Percentiles rank a stretch among this genome's conserved stretches.
Evolutionary conservation across 2,113 vertebrate genomes (phyloP).

Genomic region (Pholis gunnellus): DNA sequence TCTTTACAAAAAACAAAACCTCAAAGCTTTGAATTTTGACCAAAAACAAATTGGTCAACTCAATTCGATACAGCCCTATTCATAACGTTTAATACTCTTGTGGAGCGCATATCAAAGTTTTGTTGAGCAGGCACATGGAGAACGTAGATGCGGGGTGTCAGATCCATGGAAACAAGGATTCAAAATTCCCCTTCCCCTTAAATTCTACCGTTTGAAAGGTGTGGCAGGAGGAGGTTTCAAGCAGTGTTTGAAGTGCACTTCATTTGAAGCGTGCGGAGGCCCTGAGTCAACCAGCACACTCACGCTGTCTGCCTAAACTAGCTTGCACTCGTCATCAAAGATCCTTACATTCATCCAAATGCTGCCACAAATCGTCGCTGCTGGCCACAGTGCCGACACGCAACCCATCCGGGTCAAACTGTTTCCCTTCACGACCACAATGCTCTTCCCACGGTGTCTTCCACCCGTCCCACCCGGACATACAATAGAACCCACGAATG

Average conservation of each 20-base stretch:
- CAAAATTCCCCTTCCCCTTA: background rate
- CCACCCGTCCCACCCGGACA: slow-evolving; percentile 9
- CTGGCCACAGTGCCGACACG: background rate
- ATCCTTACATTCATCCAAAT: background rate
- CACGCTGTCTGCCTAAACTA: background rate
- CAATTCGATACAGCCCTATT: too few species aligned
- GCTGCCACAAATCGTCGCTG: background rate
- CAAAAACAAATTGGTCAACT: background rate
- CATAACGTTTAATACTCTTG: too few species aligned
- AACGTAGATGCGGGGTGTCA: too few species aligned
- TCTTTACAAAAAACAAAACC: background rate
- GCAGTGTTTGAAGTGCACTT: background rate
- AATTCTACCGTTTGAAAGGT: background rate
- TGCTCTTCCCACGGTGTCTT: background rate
- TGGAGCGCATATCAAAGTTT: background rate
- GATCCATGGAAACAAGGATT: too few species aligned
- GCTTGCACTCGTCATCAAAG: background rate
- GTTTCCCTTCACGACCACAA: background rate
- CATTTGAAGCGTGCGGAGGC: background rate
- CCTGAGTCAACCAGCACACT: background rate
- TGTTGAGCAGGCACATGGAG: too few species aligned
- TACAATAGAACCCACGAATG: slow-evolving; percentile 26
- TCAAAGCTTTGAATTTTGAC: background rate
- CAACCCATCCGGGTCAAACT: background rate
- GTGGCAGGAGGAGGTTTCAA: background rate